Evolutionary conservation across 2,888 invertebrate species (phyloP).

Genomic region (Orchestes rusci): DNA sequence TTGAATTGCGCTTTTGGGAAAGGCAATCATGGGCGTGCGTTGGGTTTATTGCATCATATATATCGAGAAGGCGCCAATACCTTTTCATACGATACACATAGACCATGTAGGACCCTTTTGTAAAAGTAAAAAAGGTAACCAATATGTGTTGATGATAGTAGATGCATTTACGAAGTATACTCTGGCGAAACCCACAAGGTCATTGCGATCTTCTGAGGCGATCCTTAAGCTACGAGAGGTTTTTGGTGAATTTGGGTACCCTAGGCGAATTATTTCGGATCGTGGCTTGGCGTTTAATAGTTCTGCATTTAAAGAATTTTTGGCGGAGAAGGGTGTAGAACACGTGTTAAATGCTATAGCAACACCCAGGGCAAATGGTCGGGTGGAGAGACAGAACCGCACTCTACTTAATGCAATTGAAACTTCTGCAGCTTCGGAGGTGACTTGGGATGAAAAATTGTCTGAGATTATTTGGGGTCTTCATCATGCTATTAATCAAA

Average conservation of each 20-base stretch:
- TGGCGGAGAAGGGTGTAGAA: not conserved
- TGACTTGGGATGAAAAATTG: constrained; percentile 31
- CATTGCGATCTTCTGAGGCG: constrained; percentile 5
- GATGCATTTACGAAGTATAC: constrained; percentile 15
- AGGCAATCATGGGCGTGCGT: constrained; percentile 23
- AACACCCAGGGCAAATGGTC: constrained; percentile 13
- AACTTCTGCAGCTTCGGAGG: constrained; percentile 28
- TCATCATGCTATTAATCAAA: constrained; percentile 27
- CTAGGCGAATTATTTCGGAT: constrained; percentile 13
- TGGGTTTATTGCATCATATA: constrained; percentile 11
- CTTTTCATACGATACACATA: constrained; percentile 15
- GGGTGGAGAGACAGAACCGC: constrained; percentile 11
- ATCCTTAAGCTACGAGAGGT: constrained; percentile 2
- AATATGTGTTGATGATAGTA: constrained; percentile 26
- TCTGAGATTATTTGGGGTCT: constrained; percentile 31
- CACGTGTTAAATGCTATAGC: constrained; percentile 9
- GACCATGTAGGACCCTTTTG: constrained; percentile 12
- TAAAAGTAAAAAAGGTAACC: constrained; percentile 5
- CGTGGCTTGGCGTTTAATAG: constrained; percentile 13
- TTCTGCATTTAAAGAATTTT: constrained; percentile 9
- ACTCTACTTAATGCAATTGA: constrained; percentile 24
- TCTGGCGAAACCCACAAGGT: constrained; percentile 5
- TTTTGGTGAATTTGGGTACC: too few species aligned
- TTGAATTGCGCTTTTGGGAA: constrained; percentile 34
- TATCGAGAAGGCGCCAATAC: constrained; percentile 7